phyloP scores from a whole-genome alignment of 1,140 invertebrate genomes.

The Gryon sp. region DNA sequence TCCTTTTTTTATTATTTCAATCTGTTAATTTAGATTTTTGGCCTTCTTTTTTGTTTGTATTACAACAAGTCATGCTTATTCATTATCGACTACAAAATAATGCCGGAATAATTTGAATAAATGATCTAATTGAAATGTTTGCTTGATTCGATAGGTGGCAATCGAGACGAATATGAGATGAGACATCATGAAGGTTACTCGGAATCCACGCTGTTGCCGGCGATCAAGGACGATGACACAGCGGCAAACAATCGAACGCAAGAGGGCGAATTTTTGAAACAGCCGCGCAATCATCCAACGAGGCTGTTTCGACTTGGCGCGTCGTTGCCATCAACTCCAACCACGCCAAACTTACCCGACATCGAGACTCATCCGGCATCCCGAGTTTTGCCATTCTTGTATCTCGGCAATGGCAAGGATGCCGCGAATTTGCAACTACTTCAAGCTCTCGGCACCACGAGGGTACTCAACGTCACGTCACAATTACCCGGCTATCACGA shows the following conservation, averaged over 20 bases:
- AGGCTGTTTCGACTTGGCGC: conserved; percentile 16
- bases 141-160: conserved; percentile 15
- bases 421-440: conserved; percentile 87
- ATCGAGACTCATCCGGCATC: conserved; percentile 89
- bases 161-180: conserved; percentile 78
- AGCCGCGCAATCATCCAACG: conserved; percentile 68
- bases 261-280: conserved; percentile 67
- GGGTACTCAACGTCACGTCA: conserved; percentile 91
- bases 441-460: conserved; percentile 83
- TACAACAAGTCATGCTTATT: no score
- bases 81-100: no score
- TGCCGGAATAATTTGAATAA: not conserved
- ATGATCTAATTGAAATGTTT: not conserved
- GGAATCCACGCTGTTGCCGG: conserved; percentile 81
- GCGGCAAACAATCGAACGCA: conserved; percentile 36
- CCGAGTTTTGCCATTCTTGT: conserved; percentile 91
- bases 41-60: no score
- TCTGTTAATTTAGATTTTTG: no score
- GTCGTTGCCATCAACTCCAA: conserved; percentile 64
- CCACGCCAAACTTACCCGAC: conserved; percentile 77
- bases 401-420: conserved; percentile 92
- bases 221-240: conserved; percentile 57
- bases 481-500: conserved; percentile 87
- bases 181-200: conserved; percentile 84
- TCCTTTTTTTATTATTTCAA: no score